Conservation (phyloP, 2,888 invertebrate species). For the Cinara cedri region DNA sequence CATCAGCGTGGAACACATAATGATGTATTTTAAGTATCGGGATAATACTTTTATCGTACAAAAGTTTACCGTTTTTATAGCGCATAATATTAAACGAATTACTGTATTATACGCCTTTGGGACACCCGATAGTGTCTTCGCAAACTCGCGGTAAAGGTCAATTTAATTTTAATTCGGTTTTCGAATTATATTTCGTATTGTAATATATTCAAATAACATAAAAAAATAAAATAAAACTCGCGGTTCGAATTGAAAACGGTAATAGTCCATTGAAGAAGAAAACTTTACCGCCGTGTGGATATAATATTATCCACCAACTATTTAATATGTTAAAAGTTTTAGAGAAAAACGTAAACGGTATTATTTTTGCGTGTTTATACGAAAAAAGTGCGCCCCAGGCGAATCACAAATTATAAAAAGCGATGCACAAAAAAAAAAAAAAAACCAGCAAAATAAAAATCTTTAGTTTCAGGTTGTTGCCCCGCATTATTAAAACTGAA, state of each 20-base stretch:
- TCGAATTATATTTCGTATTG: not conserved
- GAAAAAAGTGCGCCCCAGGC: conserved; percentile 28
- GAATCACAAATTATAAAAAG: conserved; percentile 44
- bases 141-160: not conserved
- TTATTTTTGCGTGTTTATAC: conserved; percentile 34
- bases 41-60: too few relatives aligned
- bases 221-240: conserved; percentile 18
- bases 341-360: conserved; percentile 38
- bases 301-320: not conserved
- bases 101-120: too few relatives aligned
- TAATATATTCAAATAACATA: conserved; percentile 32
- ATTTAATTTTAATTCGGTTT: not conserved
- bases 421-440: not conserved
- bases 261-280: conserved; percentile 35
- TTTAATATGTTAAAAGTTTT: conserved; percentile 25
- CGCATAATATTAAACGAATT: too few relatives aligned
- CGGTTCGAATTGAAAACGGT: conserved; percentile 34
- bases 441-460: conserved; percentile 5
- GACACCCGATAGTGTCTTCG: not conserved
- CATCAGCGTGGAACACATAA: too few relatives aligned
- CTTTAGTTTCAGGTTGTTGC: conserved; percentile 30
- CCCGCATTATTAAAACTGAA: conserved; percentile 41
- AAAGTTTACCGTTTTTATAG: too few relatives aligned
- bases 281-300: conserved; percentile 9
- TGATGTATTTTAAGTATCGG: too few relatives aligned